A percentile compares a stretch with the other conserved stretches of the same genome.
Evolutionary conservation across 1,140 invertebrate genomes (phyloP).

Genomic region (Sogatella furcifera): DNA sequence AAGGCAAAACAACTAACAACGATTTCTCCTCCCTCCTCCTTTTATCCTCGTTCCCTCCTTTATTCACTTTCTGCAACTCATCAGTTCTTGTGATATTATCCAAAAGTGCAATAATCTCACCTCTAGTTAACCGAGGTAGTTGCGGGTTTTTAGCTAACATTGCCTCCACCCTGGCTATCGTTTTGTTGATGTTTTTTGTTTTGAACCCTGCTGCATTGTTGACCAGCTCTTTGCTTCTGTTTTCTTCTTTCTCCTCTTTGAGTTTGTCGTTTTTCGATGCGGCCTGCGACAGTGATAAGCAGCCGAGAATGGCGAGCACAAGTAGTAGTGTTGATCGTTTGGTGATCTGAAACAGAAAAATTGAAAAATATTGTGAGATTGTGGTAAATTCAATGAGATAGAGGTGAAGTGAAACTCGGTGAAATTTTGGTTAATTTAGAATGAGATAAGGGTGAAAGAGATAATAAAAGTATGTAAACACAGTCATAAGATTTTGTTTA

Average conservation of each 20-base stretch:
- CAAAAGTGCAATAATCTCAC: slow-evolving; percentile 45
- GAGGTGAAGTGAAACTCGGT: too few species aligned
- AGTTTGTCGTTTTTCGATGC: neutral
- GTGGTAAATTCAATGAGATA: too few species aligned
- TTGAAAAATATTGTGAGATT: too few species aligned
- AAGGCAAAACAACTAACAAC: slow-evolving; percentile 43
- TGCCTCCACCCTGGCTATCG: slow-evolving; percentile 46
- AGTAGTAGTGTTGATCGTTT: too few species aligned
- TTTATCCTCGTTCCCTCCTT: neutral
- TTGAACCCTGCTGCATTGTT: neutral
- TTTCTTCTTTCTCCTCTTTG: neutral
- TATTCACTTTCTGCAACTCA: neutral
- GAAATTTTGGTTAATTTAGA: too few species aligned
- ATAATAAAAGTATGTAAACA: too few species aligned
- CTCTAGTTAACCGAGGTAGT: slow-evolving; percentile 41
- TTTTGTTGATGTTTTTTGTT: slow-evolving; percentile 25
- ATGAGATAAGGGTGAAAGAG: too few species aligned
- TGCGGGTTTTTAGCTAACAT: slow-evolving; percentile 40
- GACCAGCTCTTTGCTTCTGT: neutral
- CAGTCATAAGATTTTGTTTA: too few species aligned
- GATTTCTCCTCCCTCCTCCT: neutral
- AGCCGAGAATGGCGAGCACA: neutral
- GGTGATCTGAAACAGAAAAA: too few species aligned
- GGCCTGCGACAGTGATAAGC: neutral
- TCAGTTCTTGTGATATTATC: slow-evolving; percentile 36